Evolutionary conservation across 2,888 invertebrate species (phyloP).

Genomic region (Oscheius sp.): DNA sequence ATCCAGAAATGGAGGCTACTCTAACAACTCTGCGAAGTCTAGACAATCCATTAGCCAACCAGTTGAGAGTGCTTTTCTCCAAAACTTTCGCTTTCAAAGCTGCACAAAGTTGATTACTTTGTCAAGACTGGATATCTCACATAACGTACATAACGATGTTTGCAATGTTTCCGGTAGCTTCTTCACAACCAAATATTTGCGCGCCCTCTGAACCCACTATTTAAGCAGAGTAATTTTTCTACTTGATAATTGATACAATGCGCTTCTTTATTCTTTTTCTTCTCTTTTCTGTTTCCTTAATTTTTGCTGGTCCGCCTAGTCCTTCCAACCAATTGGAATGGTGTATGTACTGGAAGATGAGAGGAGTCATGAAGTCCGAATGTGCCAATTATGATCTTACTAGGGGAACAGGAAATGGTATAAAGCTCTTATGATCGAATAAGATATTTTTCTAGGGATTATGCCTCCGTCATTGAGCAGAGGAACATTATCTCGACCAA

Average conservation of each 20-base stretch:
- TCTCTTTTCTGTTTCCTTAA: not conserved
- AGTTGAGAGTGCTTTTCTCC: constrained; percentile 6
- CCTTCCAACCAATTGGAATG: constrained; percentile 15
- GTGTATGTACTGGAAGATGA: constrained; percentile 23
- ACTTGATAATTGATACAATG: constrained; percentile 4
- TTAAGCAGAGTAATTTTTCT: not conserved
- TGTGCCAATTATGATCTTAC: constrained; percentile 26
- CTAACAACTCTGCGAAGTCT: not conserved
- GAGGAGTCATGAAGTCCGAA: constrained; percentile 20
- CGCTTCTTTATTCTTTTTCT: not conserved
- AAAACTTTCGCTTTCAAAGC: not conserved
- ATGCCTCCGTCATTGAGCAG: constrained; percentile 11
- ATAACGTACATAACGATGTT: not conserved
- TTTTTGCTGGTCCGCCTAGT: not conserved
- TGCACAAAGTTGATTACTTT: not conserved
- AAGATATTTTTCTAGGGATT: not conserved
- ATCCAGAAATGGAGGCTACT: not conserved
- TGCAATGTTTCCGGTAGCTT: constrained; percentile 17
- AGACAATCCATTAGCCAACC: constrained; percentile 15
- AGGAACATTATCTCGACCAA: constrained; percentile 3
- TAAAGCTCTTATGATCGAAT: not conserved
- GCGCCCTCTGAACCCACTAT: constrained; percentile 12
- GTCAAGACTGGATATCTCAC: constrained; percentile 4
- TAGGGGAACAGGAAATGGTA: not conserved
- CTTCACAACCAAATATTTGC: constrained; percentile 25